These are phyloP conservation scores for Hydrozoanthus tunicans DNA, from an alignment of 64 coral and sea anemone species.

Conservation along the genomic window DNA sequence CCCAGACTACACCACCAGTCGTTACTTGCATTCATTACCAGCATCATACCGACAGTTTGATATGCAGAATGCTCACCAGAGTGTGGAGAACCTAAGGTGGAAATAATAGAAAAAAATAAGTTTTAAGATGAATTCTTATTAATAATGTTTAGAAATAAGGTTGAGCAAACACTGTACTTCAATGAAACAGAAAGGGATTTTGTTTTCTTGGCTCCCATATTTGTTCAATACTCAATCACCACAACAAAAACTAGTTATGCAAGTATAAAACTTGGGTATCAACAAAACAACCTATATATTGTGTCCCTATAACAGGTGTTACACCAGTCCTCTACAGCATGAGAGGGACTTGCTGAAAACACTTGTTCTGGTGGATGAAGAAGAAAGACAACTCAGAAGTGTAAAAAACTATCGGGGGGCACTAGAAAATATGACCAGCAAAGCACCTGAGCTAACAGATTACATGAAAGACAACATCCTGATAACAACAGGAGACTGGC, in stretches of 20 bases:
- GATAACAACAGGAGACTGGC: slow-evolving; percentile 56
- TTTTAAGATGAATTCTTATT: not conserved
- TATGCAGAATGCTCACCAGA: slow-evolving; percentile 13
- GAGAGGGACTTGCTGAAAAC: slow-evolving; percentile 13
- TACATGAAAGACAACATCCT: slow-evolving; percentile 25
- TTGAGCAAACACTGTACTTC: not conserved
- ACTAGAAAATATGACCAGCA: not conserved
- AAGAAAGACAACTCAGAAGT: slow-evolving; percentile 40
- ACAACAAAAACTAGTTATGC: not conserved
- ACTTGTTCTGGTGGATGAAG: slow-evolving; percentile 30
- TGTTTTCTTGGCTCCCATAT: not conserved
- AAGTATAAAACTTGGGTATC: slow-evolving; percentile 5
- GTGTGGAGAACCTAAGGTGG: slow-evolving; percentile 21
- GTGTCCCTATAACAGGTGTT: slow-evolving; percentile 17
- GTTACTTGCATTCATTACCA: slow-evolving; percentile 11
- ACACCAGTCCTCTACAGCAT: slow-evolving; percentile 12
- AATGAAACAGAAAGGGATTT: no score
- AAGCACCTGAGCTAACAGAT: slow-evolving; percentile 1
- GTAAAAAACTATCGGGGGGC: slow-evolving; percentile 14
- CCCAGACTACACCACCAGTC: slow-evolving; percentile 17
- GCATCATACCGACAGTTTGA: not conserved
- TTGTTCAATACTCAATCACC: slow-evolving; percentile 31
- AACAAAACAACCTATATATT: slow-evolving; percentile 1
- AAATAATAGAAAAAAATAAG: slow-evolving; percentile 3
- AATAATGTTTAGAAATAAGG: not conserved